A percentile compares a stretch with the other conserved stretches of the same genome.
Conservation (phyloP, 2,888 invertebrate genomes). For the Lordiphosa andalusiaca region DNA sequence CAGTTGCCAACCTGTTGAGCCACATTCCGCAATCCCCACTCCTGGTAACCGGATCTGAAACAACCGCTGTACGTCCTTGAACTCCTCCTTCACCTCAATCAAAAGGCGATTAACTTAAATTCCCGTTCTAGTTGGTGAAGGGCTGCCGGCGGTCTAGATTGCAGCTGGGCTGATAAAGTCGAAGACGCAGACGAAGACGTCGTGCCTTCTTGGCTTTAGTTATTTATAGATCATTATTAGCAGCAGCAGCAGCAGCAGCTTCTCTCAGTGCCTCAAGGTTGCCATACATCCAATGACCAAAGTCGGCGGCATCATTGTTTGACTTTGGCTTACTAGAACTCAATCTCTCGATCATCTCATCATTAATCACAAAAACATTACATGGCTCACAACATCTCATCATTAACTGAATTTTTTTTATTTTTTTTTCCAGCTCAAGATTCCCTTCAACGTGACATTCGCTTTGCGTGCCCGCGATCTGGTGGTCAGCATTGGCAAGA, state of each 20-base stretch:
- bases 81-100: slow-evolving; percentile 30
- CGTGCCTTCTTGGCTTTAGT: slow-evolving; percentile 40
- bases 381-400: slow-evolving; percentile 12
- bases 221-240: slow-evolving; percentile 71
- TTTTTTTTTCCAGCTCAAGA: slow-evolving; percentile 84
- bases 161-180: slow-evolving; percentile 42
- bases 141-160: slow-evolving; percentile 40
- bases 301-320: slow-evolving; percentile 20
- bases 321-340: slow-evolving; percentile 6
- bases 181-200: slow-evolving; percentile 31
- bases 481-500: slow-evolving; percentile 87
- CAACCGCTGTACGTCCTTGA: slow-evolving; percentile 74
- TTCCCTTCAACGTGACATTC: slow-evolving; percentile 87
- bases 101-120: slow-evolving; percentile 55
- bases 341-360: slow-evolving; percentile 24
- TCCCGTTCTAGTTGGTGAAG: slow-evolving; percentile 68
- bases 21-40: slow-evolving; percentile 45
- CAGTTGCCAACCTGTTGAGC: too few species aligned
- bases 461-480: slow-evolving; percentile 88
- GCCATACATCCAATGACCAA: slow-evolving; percentile 44
- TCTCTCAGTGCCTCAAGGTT: slow-evolving; percentile 41
- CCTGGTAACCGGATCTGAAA: slow-evolving; percentile 57
- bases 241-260: slow-evolving; percentile 29
- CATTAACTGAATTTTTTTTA: slow-evolving; percentile 3
- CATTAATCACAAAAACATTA: slow-evolving; percentile 17